Evolutionary conservation across 2,797 vertebrate genomes (phyloP), one percentile per base, ranked within the genome.

Genomic region (Pogonophryne albipinna): DNA sequence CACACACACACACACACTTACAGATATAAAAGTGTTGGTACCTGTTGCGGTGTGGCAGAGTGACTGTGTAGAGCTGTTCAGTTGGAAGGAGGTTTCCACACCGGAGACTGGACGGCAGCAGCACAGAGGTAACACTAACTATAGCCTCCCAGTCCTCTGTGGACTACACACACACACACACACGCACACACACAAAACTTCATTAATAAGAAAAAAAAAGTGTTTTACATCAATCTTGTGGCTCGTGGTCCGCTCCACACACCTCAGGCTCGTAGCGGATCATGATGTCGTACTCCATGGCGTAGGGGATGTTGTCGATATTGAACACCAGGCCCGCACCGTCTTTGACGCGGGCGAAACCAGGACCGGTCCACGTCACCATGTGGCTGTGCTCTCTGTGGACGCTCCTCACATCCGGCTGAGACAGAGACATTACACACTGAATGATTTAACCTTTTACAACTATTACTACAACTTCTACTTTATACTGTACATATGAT

Each of bases 141-240:
- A 97, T 69, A 8, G 94, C 96, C 84, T 97, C 96, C 96, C 97
- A 98, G 87, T 97, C 95, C 83, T 98, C 97, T 14, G 96, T 95
- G 1, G 96, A 96, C 97, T 98, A 23, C 23, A 23, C 23, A 23
- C 23, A 23, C 23, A 23, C 23, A 23, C 23, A 23, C 20, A 20
- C 20, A 20, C 74, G 78, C 53, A 85, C 27, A 78, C 55, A 79
- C n/a, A 73, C 61, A 81, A 12, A 47, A 14, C 13, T 38, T 42
- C n/a, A 53, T 11, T 41, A 46, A 45, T 59, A 1, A 52, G 19
- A 2, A 20, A 42, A 49, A 49, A 20, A 15, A 4, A 20, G n/a
- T 27, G 27, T 14, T 59, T 42, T 13, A 17, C 4, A 64, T 38
- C 15, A 23, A 0, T 44, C 34, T 34, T 16, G 16, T 10, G 13